Conservation (phyloP, 1,140 invertebrate species). For the Diachasma alloeum region DNA sequence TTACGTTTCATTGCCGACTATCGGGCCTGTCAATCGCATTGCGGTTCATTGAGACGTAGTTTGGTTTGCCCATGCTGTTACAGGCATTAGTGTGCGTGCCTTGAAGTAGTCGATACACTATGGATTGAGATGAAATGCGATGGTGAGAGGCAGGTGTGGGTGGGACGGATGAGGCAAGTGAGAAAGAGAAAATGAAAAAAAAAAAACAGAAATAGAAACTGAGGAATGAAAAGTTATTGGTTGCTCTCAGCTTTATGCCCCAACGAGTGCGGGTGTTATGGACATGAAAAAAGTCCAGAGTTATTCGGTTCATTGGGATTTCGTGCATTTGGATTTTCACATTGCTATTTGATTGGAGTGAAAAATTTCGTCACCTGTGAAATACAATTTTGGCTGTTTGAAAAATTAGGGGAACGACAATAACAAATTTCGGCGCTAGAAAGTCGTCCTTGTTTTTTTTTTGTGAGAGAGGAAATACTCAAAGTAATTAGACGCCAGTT, state of each 20-base stretch:
- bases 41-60: neutral
- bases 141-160: neutral
- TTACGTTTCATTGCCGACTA: neutral
- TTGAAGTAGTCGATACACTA: neutral
- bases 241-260: neutral
- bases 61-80: neutral
- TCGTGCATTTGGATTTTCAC: neutral
- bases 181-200: neutral
- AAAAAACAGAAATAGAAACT: neutral
- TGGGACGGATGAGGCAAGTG: neutral
- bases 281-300: neutral
- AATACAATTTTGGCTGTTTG: too few species aligned
- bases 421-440: neutral
- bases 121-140: neutral
- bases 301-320: neutral
- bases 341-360: too few species aligned
- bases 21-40: neutral
- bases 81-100: neutral
- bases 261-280: neutral
- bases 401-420: too few species aligned
- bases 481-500: neutral
- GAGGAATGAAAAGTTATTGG: neutral
- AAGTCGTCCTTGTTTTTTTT: neutral
- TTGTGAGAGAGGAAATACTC: neutral
- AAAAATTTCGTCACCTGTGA: too few species aligned